These are phyloP conservation scores for Nysson spinosus DNA, from an alignment of 2,888 invertebrate genomes.

Conservation along the genomic window DNA sequence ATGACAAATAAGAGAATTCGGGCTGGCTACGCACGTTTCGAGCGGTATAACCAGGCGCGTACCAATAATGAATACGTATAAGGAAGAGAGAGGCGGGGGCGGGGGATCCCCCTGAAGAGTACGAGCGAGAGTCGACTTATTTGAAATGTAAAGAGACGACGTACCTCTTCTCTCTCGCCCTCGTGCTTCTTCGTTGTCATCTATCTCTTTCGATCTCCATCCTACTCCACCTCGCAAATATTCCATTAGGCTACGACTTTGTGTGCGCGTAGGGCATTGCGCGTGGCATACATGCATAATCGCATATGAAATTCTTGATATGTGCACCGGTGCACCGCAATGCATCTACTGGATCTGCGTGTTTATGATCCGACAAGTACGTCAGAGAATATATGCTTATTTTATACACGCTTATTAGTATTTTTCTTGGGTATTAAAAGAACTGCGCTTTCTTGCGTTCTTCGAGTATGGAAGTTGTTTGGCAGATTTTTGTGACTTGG, in stretches of 20 bases:
- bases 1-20: conserved; percentile 72
- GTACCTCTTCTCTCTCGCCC: conserved; percentile 24
- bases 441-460: too few species aligned
- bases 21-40: conserved; percentile 64
- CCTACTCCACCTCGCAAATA: conserved; percentile 44
- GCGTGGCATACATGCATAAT: conserved; percentile 71
- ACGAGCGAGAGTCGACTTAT: conserved; percentile 72
- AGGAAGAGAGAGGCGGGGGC: conserved; percentile 56
- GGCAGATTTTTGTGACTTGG: too few species aligned
- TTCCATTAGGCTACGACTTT: conserved; percentile 51
- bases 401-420: too few species aligned
- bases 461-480: too few species aligned
- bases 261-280: conserved; percentile 61
- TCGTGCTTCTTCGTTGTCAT: conserved; percentile 14
- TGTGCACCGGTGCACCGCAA: conserved; percentile 50
- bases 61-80: conserved; percentile 74
- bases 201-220: conserved; percentile 21
- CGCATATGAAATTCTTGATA: conserved; percentile 69
- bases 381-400: too few species aligned
- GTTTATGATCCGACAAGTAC: too few species aligned
- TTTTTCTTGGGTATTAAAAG: too few species aligned
- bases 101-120: conserved; percentile 35
- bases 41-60: conserved; percentile 69
- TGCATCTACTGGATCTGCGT: conserved; percentile 24
- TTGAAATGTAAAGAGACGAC: conserved; percentile 74